These are phyloP conservation scores for Ursus arctos DNA, from an alignment of 2,113 vertebrate species.

Conservation along the genomic window DNA sequence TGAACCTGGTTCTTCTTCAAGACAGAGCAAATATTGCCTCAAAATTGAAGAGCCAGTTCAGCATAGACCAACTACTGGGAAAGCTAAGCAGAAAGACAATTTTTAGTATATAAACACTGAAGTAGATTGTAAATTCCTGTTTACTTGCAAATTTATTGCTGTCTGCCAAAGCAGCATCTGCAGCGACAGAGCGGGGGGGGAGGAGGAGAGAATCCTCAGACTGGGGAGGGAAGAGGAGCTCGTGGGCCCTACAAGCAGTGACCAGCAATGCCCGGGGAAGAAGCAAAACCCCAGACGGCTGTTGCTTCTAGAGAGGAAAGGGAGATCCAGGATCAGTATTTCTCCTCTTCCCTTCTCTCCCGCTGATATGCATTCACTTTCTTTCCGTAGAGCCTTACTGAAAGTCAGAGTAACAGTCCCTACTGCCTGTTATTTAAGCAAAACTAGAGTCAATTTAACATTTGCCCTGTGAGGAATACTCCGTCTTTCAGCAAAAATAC, in stretches of 20 bases:
- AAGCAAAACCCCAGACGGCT: not conserved
- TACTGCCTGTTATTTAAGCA: not conserved
- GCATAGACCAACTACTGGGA: not conserved
- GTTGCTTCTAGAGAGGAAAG: not conserved
- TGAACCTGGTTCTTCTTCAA: slow-evolving; percentile 59
- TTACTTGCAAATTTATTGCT: not conserved
- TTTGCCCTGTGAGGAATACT: not conserved
- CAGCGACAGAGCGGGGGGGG: not conserved
- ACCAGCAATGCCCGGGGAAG: not conserved
- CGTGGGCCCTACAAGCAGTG: not conserved
- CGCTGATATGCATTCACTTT: not conserved
- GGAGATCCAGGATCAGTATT: not conserved
- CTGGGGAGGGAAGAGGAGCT: not conserved
- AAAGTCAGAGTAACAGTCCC: not conserved
- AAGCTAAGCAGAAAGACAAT: not conserved
- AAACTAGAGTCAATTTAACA: not conserved
- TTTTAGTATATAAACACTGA: slow-evolving; percentile 26
- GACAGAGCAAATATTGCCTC: slow-evolving; percentile 52
- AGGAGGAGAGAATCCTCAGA: not conserved
- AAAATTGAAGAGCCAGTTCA: slow-evolving; percentile 54
- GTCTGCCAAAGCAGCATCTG: not conserved
- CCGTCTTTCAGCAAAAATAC: not conserved
- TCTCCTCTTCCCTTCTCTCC: not conserved
- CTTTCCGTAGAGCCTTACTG: not conserved
- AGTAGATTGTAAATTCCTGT: not conserved